Conservation (phyloP, 2,113 vertebrate species). For the Trogon melanurus region DNA sequence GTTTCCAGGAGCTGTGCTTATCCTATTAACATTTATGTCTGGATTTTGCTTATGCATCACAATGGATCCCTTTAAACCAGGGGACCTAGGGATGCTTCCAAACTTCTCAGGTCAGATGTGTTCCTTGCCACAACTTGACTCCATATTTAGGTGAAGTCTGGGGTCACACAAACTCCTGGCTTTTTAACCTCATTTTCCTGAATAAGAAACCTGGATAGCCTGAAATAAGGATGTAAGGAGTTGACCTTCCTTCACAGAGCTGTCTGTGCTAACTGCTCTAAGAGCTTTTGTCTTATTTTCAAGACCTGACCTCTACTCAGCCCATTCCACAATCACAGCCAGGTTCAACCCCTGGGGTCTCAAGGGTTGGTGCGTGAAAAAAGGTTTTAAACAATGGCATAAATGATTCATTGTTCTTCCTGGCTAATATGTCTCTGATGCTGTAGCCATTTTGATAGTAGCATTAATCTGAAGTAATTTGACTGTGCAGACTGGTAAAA, state of each 20-base stretch:
- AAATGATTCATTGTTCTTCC: neutral
- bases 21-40: constrained; percentile 51
- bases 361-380: neutral
- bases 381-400: neutral
- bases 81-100: neutral
- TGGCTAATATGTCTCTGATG: neutral
- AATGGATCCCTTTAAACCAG: neutral
- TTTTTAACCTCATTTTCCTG: neutral
- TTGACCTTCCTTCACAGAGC: neutral
- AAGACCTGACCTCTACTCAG: neutral
- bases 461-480: neutral
- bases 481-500: neutral
- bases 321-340: rapidly evolving
- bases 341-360: neutral
- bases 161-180: neutral
- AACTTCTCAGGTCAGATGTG: neutral
- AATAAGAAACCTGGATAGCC: neutral
- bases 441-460: neutral
- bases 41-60: constrained; percentile 35
- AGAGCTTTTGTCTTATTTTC: neutral
- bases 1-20: constrained; percentile 15
- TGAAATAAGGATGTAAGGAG: neutral
- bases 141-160: neutral
- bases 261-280: neutral
- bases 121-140: neutral